These are phyloP conservation scores for Erythrocercus mccallii DNA, from an alignment of 2,113 vertebrate species.

Conservation along the genomic window DNA sequence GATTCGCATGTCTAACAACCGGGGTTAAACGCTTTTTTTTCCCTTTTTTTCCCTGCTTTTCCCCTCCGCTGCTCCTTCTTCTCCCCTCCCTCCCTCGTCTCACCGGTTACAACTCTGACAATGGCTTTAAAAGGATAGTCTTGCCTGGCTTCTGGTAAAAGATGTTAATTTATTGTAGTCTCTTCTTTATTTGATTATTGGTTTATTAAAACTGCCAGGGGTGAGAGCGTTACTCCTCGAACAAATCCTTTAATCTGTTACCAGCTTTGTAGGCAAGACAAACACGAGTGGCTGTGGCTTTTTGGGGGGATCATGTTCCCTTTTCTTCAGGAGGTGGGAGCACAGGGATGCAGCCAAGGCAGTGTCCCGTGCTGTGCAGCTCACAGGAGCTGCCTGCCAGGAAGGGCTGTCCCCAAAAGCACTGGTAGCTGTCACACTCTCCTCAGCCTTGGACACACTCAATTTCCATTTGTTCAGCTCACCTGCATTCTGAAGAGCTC, in stretches of 20 bases:
- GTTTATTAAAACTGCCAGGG: conserved; percentile 60
- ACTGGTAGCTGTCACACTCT: background rate
- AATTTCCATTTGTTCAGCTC: background rate
- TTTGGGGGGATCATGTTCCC: background rate
- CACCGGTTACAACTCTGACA: background rate
- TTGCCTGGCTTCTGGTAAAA: background rate
- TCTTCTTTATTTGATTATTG: conserved; percentile 62
- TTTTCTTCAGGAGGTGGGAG: background rate
- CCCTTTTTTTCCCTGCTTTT: background rate
- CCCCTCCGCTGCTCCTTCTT: background rate
- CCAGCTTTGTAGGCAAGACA: background rate
- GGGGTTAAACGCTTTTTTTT: conserved; percentile 20
- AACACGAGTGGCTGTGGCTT: background rate
- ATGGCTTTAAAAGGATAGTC: background rate
- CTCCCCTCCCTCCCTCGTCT: background rate
- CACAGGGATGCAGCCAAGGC: background rate
- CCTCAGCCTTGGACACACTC: background rate
- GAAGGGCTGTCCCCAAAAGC: background rate
- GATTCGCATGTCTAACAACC: conserved; percentile 54
- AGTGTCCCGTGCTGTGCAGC: background rate
- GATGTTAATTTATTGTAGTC: conserved; percentile 45
- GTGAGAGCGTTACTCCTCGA: conserved; percentile 20
- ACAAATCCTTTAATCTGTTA: conserved; percentile 26
- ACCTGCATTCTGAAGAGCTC: background rate
- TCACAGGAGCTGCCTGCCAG: background rate